These are phyloP conservation scores for Oryzias celebensis DNA, from an alignment of 2,113 vertebrate species.

Conservation along the genomic window DNA sequence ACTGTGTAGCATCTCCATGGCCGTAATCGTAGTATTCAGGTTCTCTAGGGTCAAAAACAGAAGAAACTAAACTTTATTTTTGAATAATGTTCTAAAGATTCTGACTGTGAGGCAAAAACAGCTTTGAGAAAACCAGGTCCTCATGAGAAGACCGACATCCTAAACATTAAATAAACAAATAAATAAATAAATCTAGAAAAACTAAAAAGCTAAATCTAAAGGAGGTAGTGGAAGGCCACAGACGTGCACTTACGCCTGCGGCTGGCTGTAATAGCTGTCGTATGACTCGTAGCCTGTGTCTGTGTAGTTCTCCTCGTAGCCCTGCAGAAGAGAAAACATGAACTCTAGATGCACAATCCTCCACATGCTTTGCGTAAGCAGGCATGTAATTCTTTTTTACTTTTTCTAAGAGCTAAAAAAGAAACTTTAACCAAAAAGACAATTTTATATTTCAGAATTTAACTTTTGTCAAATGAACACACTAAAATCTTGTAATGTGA, in stretches of 20 bases:
- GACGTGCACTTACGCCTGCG: conserved; percentile 88
- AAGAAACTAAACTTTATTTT: not conserved
- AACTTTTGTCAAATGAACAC: not conserved
- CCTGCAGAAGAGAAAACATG: conserved; percentile 70
- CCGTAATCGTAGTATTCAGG: conserved; percentile 98
- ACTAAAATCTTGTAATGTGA: not conserved
- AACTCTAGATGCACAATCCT: conserved; percentile 7
- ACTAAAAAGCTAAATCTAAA: conserved; percentile 8
- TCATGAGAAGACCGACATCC: too few relatives aligned
- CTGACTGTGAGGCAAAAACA: not conserved
- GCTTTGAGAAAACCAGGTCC: not conserved
- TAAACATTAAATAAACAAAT: too few relatives aligned
- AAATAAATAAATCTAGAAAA: too few relatives aligned
- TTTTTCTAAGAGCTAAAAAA: too few relatives aligned
- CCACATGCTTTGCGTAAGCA: not conserved
- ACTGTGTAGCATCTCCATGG: conserved; percentile 92
- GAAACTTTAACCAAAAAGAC: too few relatives aligned
- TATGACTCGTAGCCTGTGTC: conserved; percentile 94
- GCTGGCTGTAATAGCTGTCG: conserved; percentile 95
- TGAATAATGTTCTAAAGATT: too few relatives aligned
- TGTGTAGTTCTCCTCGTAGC: conserved; percentile 91
- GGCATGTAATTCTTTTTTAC: conserved; percentile 3
- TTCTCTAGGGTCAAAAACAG: conserved; percentile 78
- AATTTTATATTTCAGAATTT: too few relatives aligned
- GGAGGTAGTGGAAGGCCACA: conserved; percentile 51